Evolutionary conservation across 2,888 invertebrate genomes (phyloP), one percentile per base, ranked within the genome.

Genomic region (Pollenia griseotomentosa): DNA sequence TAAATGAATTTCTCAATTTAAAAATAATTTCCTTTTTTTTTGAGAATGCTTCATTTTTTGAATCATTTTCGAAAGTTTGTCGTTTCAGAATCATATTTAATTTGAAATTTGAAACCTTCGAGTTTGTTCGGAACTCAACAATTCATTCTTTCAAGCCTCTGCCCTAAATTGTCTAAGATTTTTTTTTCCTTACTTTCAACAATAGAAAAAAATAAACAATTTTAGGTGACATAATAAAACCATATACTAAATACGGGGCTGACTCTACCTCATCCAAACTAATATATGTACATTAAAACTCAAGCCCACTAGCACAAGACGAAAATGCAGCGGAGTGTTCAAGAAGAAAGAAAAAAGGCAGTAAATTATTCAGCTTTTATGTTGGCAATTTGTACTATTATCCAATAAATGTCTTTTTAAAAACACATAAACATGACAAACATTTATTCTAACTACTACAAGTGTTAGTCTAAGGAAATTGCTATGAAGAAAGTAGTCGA

Each of bases 341-440:
- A 55, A 53, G 51, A 57, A 40, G 89, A 85, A 78, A 11, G 2
- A 46, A 51, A 53, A 88, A 77, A 77, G 51, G 82, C 81, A 84
- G 89, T 89, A 89, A 89, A 89, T 89, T 89, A 89, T 89, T 80
- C 87, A 87, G 89, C 85, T 89, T 89, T 89, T 88, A 89, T 89
- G 89, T 88, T 89, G 89, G 89, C 87, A 89, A 89, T 89, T 89
- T 89, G 88, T 89, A 88, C 88, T 63, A 89, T 89, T 89, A 89
- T 88, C 88, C 87, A 75, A 83, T 89, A 87, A 87, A 86, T 89
- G 88, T 86, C 86, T 87, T 73, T 84, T 78, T 65, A 74, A 78
- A 87, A 77, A 74, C 78, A 78, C 77, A 87, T 66, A 87, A 87
- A 81, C 74, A 79, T 84, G 74, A 66, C 87, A 71, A 85, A 83